phyloP scores from a whole-genome alignment of 2,888 invertebrate genomes.

The Chloroclystis v-ata region DNA sequence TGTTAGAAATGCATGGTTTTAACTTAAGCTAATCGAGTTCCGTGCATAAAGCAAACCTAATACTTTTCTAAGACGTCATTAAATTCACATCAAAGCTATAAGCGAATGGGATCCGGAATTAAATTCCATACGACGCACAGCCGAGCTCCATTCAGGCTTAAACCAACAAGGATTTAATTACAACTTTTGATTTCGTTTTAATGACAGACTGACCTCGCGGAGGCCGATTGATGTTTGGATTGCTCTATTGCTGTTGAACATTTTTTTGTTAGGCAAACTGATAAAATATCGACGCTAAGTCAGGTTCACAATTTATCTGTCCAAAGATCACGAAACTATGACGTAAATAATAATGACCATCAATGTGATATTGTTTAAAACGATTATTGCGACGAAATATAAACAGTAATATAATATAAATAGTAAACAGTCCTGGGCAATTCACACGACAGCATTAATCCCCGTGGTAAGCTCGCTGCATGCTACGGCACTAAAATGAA shows the following conservation, averaged over 20 bases:
- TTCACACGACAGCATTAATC: too few species aligned
- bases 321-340: too few species aligned
- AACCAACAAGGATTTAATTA: slow-evolving; percentile 52
- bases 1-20: slow-evolving; percentile 10
- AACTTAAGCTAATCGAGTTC: neutral
- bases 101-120: slow-evolving; percentile 42
- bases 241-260: slow-evolving; percentile 28
- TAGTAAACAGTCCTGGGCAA: too few species aligned
- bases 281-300: slow-evolving; percentile 28
- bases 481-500: too few species aligned
- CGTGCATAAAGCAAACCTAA: slow-evolving; percentile 5
- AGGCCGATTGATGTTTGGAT: slow-evolving; percentile 32
- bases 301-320: too few species aligned
- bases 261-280: too few species aligned
- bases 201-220: slow-evolving; percentile 46
- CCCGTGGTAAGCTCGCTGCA: too few species aligned
- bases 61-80: slow-evolving; percentile 30
- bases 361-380: too few species aligned
- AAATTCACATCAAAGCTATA: slow-evolving; percentile 23
- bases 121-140: slow-evolving; percentile 40
- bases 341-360: too few species aligned
- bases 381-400: neutral
- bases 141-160: slow-evolving; percentile 29
- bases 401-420: too few species aligned
- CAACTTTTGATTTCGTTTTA: slow-evolving; percentile 62